Conservation (phyloP, 2,888 invertebrate species). For the Morpho helenor region DNA sequence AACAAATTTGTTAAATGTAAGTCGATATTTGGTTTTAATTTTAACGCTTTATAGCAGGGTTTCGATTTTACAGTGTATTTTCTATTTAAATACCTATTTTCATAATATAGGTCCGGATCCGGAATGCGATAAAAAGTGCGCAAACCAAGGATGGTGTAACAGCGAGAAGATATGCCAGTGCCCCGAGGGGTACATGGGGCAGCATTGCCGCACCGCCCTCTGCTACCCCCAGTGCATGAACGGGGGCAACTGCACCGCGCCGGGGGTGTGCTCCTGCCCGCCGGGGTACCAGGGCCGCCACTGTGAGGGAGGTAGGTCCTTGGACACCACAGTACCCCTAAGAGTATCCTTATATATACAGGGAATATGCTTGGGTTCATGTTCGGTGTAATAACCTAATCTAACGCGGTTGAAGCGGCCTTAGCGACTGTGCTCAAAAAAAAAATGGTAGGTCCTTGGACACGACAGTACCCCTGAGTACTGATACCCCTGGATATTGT, state of each 20-base stretch:
- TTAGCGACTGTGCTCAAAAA: no score
- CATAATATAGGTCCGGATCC: slow-evolving; percentile 86
- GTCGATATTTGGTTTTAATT: background rate
- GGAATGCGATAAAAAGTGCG: slow-evolving; percentile 92
- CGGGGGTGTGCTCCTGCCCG: slow-evolving; percentile 92
- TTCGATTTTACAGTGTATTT: background rate
- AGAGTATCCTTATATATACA: no score
- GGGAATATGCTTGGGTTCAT: no score
- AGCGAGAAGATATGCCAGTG: slow-evolving; percentile 92
- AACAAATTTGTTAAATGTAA: no score
- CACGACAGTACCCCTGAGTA: no score
- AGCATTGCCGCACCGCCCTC: slow-evolving; percentile 91
- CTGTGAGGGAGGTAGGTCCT: slow-evolving; percentile 89
- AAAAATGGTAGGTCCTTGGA: no score
- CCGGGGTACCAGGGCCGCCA: slow-evolving; percentile 94
- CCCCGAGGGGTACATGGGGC: slow-evolving; percentile 94
- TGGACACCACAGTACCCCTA: no score
- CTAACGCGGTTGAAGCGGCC: no score
- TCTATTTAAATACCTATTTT: background rate
- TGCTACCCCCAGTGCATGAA: slow-evolving; percentile 97
- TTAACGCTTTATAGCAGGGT: no score
- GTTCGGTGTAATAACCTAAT: no score
- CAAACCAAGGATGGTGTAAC: slow-evolving; percentile 91
- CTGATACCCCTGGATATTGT: no score
- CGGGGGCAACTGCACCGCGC: slow-evolving; percentile 94